Base-by-base conservation (phyloP, 2,888 invertebrate genomes). In the Rhogogaster chlorosoma region DNA sequence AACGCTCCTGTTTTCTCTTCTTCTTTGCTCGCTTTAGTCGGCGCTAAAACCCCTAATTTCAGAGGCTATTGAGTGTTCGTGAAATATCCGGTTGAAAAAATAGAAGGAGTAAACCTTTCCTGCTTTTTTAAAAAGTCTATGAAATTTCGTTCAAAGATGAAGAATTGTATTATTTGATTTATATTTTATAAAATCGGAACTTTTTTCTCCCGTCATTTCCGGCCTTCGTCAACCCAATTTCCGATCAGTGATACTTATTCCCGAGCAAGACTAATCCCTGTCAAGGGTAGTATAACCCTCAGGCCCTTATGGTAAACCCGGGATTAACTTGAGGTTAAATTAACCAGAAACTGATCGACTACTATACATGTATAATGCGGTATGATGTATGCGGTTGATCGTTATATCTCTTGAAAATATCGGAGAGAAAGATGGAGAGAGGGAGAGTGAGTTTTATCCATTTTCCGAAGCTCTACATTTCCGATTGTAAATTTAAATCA, bases 251-350 rank as follows among this genome's bases (percentile, higher is more conserved):
- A 42, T 38, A 49, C 49, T 45, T 29, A 77, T 77, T 49, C 18
- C 49, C 53, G 38, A 49, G 49, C 7, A 32, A 67, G 67, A 67
- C 49, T 77, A 38, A 77, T 77, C 49, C 75, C 32, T 29, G 71
- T 73, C 71, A 73, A 73, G 71, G 71, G 71, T 29, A 7, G 29
- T 77, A 29, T 49, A 77, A 77, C 49, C 49, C 49, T 77, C 15
- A 2, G 75, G 75, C 26, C 53, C 38, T 77, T 45, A 26, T 29
- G 75, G 75, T 86, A 82, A 87, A 87, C 84, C 88, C 86, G 49
- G 87, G 88, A 86, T 90, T 89, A 88, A 88, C 84, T 64, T 57
- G 29, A 53, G 86, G 84, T 87, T 87, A 87, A 88, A 89, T 88
- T 90, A 90, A 88, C 87, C 87, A 86, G 84, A 75, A 85, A 84